Conservation (phyloP, 2,797 vertebrate species). For the Acropternis orthonyx region DNA sequence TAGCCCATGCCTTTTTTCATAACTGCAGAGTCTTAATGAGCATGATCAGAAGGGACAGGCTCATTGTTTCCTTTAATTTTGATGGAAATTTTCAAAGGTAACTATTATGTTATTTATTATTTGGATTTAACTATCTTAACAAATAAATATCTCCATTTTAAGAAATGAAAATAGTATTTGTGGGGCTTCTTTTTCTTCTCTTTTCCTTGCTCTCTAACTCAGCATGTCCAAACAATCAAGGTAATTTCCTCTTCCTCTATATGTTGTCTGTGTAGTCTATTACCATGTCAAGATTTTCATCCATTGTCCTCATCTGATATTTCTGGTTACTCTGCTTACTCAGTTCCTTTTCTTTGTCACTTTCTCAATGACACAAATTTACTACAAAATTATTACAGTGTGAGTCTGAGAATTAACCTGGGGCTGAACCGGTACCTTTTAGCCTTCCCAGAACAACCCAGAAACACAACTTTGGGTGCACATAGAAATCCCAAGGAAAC, state of each 20-base stretch:
- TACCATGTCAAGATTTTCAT: not conserved
- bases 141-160: slow-evolving; percentile 66
- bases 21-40: slow-evolving; percentile 31
- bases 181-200: slow-evolving; percentile 23
- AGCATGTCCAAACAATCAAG: not conserved
- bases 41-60: slow-evolving; percentile 12
- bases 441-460: not conserved
- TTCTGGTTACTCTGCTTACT: not conserved
- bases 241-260: not conserved
- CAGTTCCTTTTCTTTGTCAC: not conserved
- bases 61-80: slow-evolving; percentile 45
- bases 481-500: not conserved
- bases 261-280: not conserved
- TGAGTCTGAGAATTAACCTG: not conserved
- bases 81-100: slow-evolving; percentile 27
- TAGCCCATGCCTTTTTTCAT: slow-evolving; percentile 41
- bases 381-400: not conserved
- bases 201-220: not conserved
- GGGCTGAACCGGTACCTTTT: not conserved
- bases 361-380: not conserved
- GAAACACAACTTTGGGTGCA: not conserved
- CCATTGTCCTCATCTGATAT: not conserved
- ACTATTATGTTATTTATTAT: slow-evolving; percentile 44
- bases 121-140: slow-evolving; percentile 39
- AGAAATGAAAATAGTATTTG: slow-evolving; percentile 21